phyloP scores from a whole-genome alignment of 2,888 invertebrate species.

The Oligia fasciuncula region DNA sequence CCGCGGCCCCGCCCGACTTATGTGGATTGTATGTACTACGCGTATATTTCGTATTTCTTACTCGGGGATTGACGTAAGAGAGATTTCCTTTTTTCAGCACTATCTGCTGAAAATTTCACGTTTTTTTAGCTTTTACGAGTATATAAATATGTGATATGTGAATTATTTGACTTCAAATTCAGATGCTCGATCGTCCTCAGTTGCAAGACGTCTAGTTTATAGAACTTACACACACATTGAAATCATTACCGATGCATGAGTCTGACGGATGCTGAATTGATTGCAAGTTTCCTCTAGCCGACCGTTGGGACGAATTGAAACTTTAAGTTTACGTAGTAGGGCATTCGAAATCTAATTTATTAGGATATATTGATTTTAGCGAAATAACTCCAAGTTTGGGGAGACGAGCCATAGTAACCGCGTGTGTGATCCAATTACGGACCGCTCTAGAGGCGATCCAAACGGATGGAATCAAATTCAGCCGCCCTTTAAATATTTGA shows the following conservation, averaged over 20 bases:
- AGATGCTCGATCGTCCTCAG: not conserved
- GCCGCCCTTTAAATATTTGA: conserved; percentile 89
- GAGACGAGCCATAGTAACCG: conserved; percentile 76
- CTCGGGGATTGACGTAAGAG: conserved; percentile 73
- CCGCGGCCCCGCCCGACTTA: conserved; percentile 77
- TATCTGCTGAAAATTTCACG: not conserved
- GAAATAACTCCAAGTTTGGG: conserved; percentile 78
- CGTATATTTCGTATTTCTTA: conserved; percentile 78
- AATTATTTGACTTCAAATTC: not conserved
- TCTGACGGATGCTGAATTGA: not conserved
- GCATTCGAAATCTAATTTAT: conserved; percentile 84
- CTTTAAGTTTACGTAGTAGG: conserved; percentile 82
- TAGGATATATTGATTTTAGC: conserved; percentile 83
- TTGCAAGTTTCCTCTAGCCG: conserved; percentile 13
- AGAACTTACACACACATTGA: not conserved
- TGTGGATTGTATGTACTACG: conserved; percentile 75
- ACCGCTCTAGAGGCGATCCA: conserved; percentile 72
- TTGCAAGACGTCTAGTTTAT: not conserved
- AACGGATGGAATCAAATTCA: conserved; percentile 84
- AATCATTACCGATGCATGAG: not conserved
- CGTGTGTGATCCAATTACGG: conserved; percentile 88
- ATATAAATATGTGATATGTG: not conserved
- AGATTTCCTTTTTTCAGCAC: conserved; percentile 55
- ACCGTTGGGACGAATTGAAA: conserved; percentile 43
- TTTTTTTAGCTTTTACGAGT: not conserved